These are phyloP conservation scores for Phyto melanocephala DNA, from an alignment of 2,888 invertebrate species.

Conservation along the genomic window DNA sequence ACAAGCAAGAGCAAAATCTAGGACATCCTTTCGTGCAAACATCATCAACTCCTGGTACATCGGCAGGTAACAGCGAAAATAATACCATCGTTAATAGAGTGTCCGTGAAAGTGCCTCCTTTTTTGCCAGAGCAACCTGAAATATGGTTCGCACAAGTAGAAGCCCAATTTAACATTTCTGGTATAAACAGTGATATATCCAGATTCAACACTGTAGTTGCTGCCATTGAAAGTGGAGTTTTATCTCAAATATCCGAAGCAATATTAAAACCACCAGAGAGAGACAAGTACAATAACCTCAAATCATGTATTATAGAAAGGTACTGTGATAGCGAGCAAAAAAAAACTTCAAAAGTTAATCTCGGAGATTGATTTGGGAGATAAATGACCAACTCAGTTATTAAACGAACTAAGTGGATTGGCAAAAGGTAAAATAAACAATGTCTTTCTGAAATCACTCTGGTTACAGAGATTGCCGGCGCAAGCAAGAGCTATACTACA, in stretches of 20 bases:
- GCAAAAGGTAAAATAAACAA: not conserved
- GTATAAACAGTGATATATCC: conserved; percentile 63
- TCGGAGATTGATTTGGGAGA: not conserved
- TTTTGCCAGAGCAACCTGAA: conserved; percentile 67
- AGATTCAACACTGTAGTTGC: conserved; percentile 67
- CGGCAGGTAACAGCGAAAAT: too few relatives aligned
- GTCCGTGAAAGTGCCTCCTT: conserved; percentile 62
- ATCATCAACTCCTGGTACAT: too few relatives aligned
- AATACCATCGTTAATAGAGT: too few relatives aligned
- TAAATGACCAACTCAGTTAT: too few relatives aligned
- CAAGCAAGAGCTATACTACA: not conserved
- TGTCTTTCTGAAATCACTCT: not conserved
- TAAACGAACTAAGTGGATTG: not conserved
- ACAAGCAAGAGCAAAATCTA: too few relatives aligned
- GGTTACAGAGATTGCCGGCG: conserved; percentile 9
- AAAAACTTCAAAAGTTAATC: conserved; percentile 54
- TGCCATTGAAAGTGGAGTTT: conserved; percentile 59
- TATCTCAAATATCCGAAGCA: conserved; percentile 60
- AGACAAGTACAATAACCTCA: conserved; percentile 62
- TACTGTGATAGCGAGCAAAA: conserved; percentile 61
- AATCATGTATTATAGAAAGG: conserved; percentile 50
- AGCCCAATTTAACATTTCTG: conserved; percentile 65
- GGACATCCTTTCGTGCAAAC: too few relatives aligned
- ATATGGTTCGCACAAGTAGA: conserved; percentile 71
- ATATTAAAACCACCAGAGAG: conserved; percentile 58